These are phyloP conservation scores for Thereva unica DNA, from an alignment of 2,888 invertebrate genomes.

Conservation along the genomic window DNA sequence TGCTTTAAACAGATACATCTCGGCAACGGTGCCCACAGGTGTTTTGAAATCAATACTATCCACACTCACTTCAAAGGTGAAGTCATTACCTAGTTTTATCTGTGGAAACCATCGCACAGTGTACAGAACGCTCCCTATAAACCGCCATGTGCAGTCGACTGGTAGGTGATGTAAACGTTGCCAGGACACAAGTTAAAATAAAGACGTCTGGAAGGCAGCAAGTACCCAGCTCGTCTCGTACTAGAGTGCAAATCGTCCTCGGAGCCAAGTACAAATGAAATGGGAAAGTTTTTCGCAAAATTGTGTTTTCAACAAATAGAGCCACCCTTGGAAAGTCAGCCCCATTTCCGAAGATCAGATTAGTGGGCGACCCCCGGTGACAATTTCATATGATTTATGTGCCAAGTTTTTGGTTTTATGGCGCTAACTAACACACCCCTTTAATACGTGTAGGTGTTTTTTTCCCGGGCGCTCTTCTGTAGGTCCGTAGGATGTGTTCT, in stretches of 20 bases:
- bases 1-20: too few relatives aligned
- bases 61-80: too few relatives aligned
- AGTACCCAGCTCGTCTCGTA: too few relatives aligned
- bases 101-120: too few relatives aligned
- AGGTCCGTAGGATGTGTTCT: background rate
- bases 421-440: slow-evolving; percentile 32
- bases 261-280: slow-evolving; percentile 16
- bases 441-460: slow-evolving; percentile 29
- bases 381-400: slow-evolving; percentile 34
- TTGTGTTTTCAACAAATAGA: slow-evolving; percentile 26
- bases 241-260: slow-evolving; percentile 6
- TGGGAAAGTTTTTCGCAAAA: slow-evolving; percentile 23
- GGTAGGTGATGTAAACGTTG: too few relatives aligned
- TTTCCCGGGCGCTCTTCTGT: slow-evolving; percentile 2
- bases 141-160: too few relatives aligned
- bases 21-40: too few relatives aligned
- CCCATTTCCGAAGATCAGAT: slow-evolving; percentile 32
- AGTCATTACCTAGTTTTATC: too few relatives aligned
- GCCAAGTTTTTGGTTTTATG: slow-evolving; percentile 31
- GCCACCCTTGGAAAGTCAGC: slow-evolving; percentile 21
- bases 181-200: too few relatives aligned
- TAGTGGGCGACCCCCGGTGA: slow-evolving; percentile 34
- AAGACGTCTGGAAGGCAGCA: too few relatives aligned
- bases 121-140: too few relatives aligned
- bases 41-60: too few relatives aligned